Percentiles rank a stretch among this genome's conserved stretches.
phyloP scores from a whole-genome alignment of 2,888 invertebrate genomes.

The Megastigmus dorsalis region DNA sequence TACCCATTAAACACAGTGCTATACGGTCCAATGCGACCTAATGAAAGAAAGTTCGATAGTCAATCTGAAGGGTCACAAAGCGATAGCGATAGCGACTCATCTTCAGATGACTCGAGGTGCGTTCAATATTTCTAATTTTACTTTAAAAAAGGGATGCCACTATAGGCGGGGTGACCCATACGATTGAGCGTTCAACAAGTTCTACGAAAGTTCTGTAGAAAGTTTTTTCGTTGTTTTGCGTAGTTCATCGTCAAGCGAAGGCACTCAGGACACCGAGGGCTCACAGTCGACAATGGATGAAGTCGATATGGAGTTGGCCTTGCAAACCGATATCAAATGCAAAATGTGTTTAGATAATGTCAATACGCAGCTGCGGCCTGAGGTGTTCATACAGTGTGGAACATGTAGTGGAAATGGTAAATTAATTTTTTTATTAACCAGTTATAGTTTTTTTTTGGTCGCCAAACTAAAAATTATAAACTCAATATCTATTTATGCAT shows the following conservation, averaged over 20 bases:
- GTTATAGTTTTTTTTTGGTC: neutral
- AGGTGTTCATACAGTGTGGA: constrained; percentile 78
- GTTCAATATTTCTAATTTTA: constrained; percentile 20
- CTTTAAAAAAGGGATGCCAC: neutral
- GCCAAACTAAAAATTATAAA: too few relatives aligned
- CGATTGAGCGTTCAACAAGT: neutral
- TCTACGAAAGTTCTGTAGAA: constrained; percentile 43
- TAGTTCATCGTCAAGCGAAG: constrained; percentile 74
- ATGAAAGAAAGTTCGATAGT: constrained; percentile 74
- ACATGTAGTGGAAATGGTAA: constrained; percentile 80
- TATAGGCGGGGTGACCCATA: neutral
- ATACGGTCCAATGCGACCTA: constrained; percentile 78
- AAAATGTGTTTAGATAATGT: constrained; percentile 75
- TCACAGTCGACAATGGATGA: constrained; percentile 74
- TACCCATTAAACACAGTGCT: constrained; percentile 94
- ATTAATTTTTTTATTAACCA: neutral
- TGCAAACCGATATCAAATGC: constrained; percentile 73
- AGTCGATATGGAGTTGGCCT: constrained; percentile 70
- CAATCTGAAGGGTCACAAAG: constrained; percentile 77
- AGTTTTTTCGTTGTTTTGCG: constrained; percentile 31
- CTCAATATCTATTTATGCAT: too few relatives aligned
- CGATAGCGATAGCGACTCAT: constrained; percentile 72
- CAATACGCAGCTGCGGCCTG: constrained; percentile 75
- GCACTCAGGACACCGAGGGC: constrained; percentile 73
- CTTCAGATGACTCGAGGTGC: constrained; percentile 76